Evolutionary conservation across 2,888 invertebrate species (phyloP), one percentile per base, ranked within the genome.

Genomic region (Chrysolina oricalcia): DNA sequence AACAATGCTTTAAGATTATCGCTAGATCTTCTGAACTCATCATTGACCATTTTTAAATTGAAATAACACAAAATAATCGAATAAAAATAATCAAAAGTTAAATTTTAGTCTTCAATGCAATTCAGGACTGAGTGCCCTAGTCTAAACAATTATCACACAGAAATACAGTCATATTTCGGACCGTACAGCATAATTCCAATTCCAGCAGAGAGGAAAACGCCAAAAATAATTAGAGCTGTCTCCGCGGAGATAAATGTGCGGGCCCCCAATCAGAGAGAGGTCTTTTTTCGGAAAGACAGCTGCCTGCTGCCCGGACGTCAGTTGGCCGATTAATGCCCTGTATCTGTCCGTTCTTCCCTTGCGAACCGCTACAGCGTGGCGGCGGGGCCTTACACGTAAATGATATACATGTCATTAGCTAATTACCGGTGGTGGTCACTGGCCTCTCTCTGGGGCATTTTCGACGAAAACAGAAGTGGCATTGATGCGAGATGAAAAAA

Each of bases 201-300:
- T 5, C 35, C 35, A 35, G 8, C 35, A 67, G 71, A 70, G 69
- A 56, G 62, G 59, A 75, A 81, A 77, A 79, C 72, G 81, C 78
- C 80, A 78, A 81, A 83, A 81, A 82, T 85, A 84, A 84, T 85
- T 85, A 84, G 80, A 78, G 80, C 81, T 83, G 83, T 82, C 83
- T 79, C 69, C 74, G 73, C 73, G 62, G 82, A 85, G 83, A 85
- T 83, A 83, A 84, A 85, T 81, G 84, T 83, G 79, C 80, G 78
- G 77, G 74, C 77, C 73, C 74, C 75, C 78, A 79, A 78, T 78
- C 79, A 76, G 77, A 71, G 80, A 76, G 77, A 71, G 80, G 69
- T 65, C 73, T 77, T 76, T 75, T 75, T 76, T 75, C 62, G 78
- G 78, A 77, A 75, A 66, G 80, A 80, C 82, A 82, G 80, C 81